Conservation (phyloP, 64 coral and sea anemone species). For the Anthopleura sola region DNA sequence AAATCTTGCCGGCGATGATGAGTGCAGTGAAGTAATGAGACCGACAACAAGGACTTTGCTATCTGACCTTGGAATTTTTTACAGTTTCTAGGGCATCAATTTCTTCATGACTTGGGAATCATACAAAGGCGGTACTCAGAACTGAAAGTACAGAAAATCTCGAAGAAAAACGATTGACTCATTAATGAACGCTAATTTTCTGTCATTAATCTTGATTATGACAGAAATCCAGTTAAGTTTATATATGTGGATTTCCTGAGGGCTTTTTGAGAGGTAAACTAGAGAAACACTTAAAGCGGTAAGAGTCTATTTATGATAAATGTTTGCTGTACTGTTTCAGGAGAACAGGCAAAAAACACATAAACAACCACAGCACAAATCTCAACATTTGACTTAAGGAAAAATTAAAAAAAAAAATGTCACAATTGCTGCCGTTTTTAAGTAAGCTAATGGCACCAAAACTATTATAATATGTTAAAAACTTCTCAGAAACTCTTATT, state of each 20-base stretch:
- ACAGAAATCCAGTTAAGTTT: not conserved
- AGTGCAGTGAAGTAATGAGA: too few species aligned
- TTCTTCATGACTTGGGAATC: not conserved
- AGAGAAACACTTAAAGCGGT: not conserved
- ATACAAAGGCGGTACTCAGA: not conserved
- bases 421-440: not conserved
- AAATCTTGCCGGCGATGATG: too few species aligned
- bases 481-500: not conserved
- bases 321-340: not conserved
- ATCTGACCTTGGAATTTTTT: too few species aligned
- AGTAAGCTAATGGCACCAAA: not conserved
- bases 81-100: too few species aligned
- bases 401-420: not conserved
- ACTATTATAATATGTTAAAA: not conserved
- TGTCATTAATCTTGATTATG: not conserved
- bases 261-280: not conserved
- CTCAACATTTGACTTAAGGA: not conserved
- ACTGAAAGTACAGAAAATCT: not conserved
- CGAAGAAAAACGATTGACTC: not conserved
- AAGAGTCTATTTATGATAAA: not conserved
- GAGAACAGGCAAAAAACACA: not conserved
- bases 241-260: not conserved
- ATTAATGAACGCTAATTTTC: not conserved
- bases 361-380: not conserved
- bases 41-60: too few species aligned